Evolutionary conservation across 2,113 vertebrate genomes (phyloP), one percentile per base, ranked within the genome.

Genomic region (Pterophyllum scalare): DNA sequence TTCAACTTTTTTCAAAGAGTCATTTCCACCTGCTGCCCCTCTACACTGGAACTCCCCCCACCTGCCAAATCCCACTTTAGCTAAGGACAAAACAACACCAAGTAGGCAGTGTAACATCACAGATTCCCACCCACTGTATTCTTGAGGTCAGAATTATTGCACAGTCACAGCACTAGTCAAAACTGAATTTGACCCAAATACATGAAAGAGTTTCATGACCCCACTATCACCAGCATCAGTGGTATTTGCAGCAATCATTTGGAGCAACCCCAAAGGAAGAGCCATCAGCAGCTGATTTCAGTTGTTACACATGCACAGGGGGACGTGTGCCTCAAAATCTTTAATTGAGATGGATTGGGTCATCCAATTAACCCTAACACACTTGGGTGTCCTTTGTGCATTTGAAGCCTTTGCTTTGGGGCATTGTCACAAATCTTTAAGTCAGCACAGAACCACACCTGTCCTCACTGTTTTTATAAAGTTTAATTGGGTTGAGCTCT

Each of bases 321-420:
- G 93, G 89, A 88, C 78, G 80, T 87, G 88, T 74, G 91, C 93
- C 84, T 95, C 93, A 93, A 96, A 95, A 95, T 94, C 91, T 93
- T 94, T 95, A 94, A 94, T 96, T 95, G 94, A 94, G 93, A 96
- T 94, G 85, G 95, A 95, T 90, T 91, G 92, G 95, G 96, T 96
- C 95, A 95, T 93, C 93, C 93, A 96, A 96, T 95, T 96, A 96
- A 96, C 94, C 94, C 83, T 11, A 93, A 92, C 91, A 92, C 90
- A 90, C 91, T 88, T 90, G 93, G 91, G 93, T 88, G 85, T 94
- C 92, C 84, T 91, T 94, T 92, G 90, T 92, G 88, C 77, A 78
- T 88, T 88, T 88, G 87, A 78, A 89, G 91, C 87, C 89, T 93
- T 91, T 92, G 91, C 95, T 94, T 93, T 85, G 81, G 95, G 94